Conservation (phyloP, 1,140 invertebrate species). For the Coelopa frigida region DNA sequence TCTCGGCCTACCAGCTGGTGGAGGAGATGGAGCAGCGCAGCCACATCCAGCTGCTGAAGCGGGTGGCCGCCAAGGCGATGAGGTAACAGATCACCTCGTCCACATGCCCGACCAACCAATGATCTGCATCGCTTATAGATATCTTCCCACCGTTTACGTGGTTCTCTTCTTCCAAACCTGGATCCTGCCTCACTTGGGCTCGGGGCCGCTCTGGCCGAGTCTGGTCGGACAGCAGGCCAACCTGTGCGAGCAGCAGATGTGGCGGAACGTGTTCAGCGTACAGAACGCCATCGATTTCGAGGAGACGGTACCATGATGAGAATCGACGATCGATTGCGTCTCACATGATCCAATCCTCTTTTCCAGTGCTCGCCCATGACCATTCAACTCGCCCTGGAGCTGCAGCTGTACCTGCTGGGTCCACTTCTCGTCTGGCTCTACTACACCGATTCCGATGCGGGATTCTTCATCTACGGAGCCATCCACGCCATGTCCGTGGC, state of each 20-base stretch:
- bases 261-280: conserved; percentile 62
- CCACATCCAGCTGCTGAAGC: conserved; percentile 51
- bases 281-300: conserved; percentile 66
- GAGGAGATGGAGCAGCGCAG: conserved; percentile 47
- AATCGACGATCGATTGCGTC: not conserved
- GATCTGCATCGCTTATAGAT: conserved; percentile 26
- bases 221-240: conserved; percentile 55
- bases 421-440: conserved; percentile 63
- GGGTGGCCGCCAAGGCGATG: conserved; percentile 53
- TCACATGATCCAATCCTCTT: not conserved
- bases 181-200: conserved; percentile 58
- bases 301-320: conserved; percentile 53
- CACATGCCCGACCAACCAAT: conserved; percentile 12
- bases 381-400: conserved; percentile 69
- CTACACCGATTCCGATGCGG: conserved; percentile 49
- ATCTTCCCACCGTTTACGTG: conserved; percentile 58
- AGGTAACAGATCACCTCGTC: conserved; percentile 29
- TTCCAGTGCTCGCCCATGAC: conserved; percentile 62
- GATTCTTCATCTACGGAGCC: conserved; percentile 49
- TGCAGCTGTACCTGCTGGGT: conserved; percentile 69
- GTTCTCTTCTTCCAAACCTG: conserved; percentile 63
- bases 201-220: conserved; percentile 62
- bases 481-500: conserved; percentile 53
- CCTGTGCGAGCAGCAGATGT: conserved; percentile 59
- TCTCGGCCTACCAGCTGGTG: conserved; percentile 55